phyloP scores from a whole-genome alignment of 2,888 invertebrate species.

The Xylota segnis region DNA sequence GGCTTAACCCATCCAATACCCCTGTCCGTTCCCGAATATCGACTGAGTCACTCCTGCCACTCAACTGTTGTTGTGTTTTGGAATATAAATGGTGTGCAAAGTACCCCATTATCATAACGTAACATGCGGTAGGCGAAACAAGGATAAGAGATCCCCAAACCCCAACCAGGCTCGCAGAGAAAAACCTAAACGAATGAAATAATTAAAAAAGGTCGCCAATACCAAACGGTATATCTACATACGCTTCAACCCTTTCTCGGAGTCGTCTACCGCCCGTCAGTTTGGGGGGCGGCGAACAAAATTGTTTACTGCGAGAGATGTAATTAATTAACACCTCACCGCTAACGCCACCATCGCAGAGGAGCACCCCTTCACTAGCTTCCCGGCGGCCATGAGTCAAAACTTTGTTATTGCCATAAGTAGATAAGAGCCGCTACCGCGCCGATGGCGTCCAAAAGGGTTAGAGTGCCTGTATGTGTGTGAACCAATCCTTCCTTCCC shows the following conservation, averaged over 20 bases:
- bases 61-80: slow-evolving; percentile 51
- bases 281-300: slow-evolving; percentile 26
- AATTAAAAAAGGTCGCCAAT: slow-evolving; percentile 67
- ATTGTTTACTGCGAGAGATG: slow-evolving; percentile 70
- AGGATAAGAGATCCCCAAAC: slow-evolving; percentile 27
- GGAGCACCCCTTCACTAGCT: background rate
- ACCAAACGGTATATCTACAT: slow-evolving; percentile 69
- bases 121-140: slow-evolving; percentile 67
- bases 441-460: slow-evolving; percentile 32
- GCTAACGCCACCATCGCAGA: slow-evolving; percentile 51
- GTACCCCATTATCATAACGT: slow-evolving; percentile 73
- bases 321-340: slow-evolving; percentile 75
- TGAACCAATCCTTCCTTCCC: slow-evolving; percentile 55
- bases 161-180: slow-evolving; percentile 2
- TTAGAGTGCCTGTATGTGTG: slow-evolving; percentile 8
- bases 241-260: slow-evolving; percentile 39
- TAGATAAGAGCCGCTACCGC: slow-evolving; percentile 34
- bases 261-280: no score
- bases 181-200: slow-evolving; percentile 57
- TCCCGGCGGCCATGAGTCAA: slow-evolving; percentile 45
- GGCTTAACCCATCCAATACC: slow-evolving; percentile 18
- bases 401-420: slow-evolving; percentile 65
- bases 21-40: slow-evolving; percentile 24
- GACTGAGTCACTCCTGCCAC: slow-evolving; percentile 32
- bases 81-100: slow-evolving; percentile 75